Base-by-base conservation (phyloP, 2,113 vertebrate species). In the Paratilapia polleni region DNA sequence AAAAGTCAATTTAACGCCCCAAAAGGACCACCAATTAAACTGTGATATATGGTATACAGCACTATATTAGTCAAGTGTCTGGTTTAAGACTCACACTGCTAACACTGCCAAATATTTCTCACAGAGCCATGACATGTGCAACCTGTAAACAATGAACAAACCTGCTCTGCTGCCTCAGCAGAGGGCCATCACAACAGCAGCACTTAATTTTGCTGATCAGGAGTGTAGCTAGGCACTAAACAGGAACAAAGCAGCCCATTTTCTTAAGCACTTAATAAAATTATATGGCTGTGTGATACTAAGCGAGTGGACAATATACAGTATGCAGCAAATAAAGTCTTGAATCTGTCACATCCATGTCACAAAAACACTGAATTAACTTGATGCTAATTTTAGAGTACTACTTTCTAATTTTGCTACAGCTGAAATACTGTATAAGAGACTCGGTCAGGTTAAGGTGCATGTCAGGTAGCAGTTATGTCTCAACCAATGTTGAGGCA, bases 131-230 rank as follows among this genome's bases (percentile, higher is more conserved):
- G 22, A 74, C 66, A 81, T 12, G 14, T 43, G 15, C n/a, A 68
- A 47, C 3, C 22, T 60, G 34, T 6, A 47, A 52, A 43, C 1
- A 47, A 22, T 54, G 68, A 52, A 43, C 41, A 19, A 62, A 78
- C 75, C 36, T 38, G 74, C 57, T 84, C 31, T 74, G 49, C 64
- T 59, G n/a, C 56, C 13, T 66, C 70, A 82, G 78, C 84, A 80
- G 17, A n/a, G 22, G 15, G 62, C 70, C 9, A 3, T 7, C 22
- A 62, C 9, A 12, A 66, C 41, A 74, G 41, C 77, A 58, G 10
- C 17, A 22, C 41, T 20, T n/a, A 22, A 20, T 77, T 84, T 82
- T 77, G 82, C 61, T 85, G 75, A 82, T 62, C 78, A 73, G 62
- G 75, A 59, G 38, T 60, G 14, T 4, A 79, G 41, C 43, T 1